Conservation (phyloP, 2,113 vertebrate genomes). For the Sitta europaea region DNA sequence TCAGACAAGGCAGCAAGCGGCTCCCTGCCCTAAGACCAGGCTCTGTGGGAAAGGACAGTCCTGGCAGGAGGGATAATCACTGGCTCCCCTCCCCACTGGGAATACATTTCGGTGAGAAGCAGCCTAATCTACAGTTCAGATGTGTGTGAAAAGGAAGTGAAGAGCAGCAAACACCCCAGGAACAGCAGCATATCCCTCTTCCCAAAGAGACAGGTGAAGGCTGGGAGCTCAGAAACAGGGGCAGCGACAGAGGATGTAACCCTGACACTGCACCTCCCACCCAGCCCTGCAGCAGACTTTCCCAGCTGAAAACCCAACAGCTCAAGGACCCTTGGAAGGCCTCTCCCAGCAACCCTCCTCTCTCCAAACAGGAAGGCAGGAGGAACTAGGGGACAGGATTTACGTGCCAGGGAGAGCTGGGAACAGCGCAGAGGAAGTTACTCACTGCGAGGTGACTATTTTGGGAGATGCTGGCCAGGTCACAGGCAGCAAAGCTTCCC, state of each 20-base stretch:
- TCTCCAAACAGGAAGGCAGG: conserved; percentile 64
- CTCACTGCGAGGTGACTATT: conserved; percentile 55
- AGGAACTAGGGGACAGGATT: conserved; percentile 66
- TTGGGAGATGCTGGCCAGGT: conserved; percentile 55
- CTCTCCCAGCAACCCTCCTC: conserved; percentile 39
- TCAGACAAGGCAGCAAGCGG: not conserved
- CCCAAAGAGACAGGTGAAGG: conserved; percentile 41
- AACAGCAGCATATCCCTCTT: not conserved
- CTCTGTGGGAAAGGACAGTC: not conserved
- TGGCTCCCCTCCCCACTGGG: not conserved
- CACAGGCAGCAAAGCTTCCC: conserved; percentile 43
- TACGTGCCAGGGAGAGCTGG: conserved; percentile 63
- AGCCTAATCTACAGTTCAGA: not conserved
- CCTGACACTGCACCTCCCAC: conserved; percentile 26
- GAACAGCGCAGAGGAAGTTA: conserved; percentile 63
- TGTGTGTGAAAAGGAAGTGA: conserved; percentile 28
- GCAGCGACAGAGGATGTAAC: conserved; percentile 27
- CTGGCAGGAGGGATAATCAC: not conserved
- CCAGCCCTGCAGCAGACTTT: conserved; percentile 23
- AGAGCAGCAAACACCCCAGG: not conserved
- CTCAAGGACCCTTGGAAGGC: conserved; percentile 51
- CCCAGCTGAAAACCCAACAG: conserved; percentile 40
- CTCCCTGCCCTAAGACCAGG: not conserved
- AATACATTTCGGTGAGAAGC: not conserved
- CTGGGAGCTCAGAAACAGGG: not conserved